phyloP scores from a whole-genome alignment of 1,140 invertebrate species.

The Mya arenaria region DNA sequence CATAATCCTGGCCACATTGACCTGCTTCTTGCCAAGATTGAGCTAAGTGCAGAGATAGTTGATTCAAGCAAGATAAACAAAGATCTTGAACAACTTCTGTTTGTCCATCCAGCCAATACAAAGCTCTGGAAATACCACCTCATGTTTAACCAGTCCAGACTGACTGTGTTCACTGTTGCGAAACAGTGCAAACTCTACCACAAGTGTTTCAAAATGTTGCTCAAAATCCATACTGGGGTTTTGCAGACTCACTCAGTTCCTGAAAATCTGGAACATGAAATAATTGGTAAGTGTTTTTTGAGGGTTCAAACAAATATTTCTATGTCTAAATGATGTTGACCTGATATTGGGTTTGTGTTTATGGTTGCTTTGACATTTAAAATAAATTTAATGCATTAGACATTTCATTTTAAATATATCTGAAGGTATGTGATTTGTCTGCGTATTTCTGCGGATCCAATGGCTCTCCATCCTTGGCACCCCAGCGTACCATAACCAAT shows the following conservation, averaged over 20 bases:
- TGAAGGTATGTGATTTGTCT: no score
- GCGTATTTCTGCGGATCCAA: no score
- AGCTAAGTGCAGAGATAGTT: constrained; percentile 77
- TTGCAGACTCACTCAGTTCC: constrained; percentile 57
- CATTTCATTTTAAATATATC: no score
- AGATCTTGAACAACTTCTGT: constrained; percentile 81
- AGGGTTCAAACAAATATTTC: no score
- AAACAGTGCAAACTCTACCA: constrained; percentile 77
- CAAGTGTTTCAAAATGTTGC: constrained; percentile 78
- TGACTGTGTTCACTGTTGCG: constrained; percentile 78
- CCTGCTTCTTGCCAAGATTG: constrained; percentile 78
- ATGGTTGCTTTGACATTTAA: no score
- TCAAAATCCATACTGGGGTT: constrained; percentile 61
- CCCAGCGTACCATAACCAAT: no score
- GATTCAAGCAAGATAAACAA: constrained; percentile 77
- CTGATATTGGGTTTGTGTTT: no score
- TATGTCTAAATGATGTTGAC: no score
- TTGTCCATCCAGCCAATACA: constrained; percentile 80
- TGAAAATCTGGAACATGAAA: constrained; percentile 64
- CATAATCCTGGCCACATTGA: constrained; percentile 79
- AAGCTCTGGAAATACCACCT: constrained; percentile 81
- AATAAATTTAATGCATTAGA: no score
- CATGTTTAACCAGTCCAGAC: constrained; percentile 76
- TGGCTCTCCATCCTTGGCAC: no score
- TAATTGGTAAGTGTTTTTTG: constrained; percentile 78